These are phyloP conservation scores for Bergia puertoricense DNA, from an alignment of 92 coral and sea anemone genomes.

Conservation along the genomic window DNA sequence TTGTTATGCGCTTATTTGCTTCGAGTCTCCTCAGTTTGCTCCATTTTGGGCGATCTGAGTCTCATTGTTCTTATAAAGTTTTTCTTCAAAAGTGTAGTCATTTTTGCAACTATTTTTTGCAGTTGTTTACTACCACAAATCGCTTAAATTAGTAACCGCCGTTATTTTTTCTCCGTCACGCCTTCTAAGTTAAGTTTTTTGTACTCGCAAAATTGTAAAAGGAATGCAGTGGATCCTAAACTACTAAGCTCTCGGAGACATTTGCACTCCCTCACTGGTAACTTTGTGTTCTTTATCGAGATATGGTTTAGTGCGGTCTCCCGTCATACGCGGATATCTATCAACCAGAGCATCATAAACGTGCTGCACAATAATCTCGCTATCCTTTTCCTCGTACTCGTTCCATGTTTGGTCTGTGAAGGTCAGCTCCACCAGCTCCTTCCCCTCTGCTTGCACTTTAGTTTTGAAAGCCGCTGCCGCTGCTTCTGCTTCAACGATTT, in stretches of 20 bases:
- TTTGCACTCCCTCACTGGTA: conserved; percentile 2
- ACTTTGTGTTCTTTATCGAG: conserved; percentile 30
- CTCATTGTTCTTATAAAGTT: too few species aligned
- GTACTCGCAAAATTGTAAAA: not conserved
- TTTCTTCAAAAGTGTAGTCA: too few species aligned
- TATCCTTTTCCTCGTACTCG: conserved; percentile 67
- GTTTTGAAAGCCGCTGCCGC: conserved; percentile 80
- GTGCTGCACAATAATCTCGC: conserved; percentile 53
- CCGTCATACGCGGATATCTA: conserved; percentile 81
- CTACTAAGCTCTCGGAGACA: conserved; percentile 25
- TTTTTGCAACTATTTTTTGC: too few species aligned
- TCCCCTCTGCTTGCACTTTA: conserved; percentile 74
- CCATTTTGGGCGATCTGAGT: too few species aligned
- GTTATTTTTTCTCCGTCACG: too few species aligned
- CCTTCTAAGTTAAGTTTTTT: too few species aligned
- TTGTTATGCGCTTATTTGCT: too few species aligned
- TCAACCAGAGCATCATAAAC: conserved; percentile 74
- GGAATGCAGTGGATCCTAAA: not conserved
- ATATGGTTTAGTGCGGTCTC: conserved; percentile 80
- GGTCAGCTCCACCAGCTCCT: conserved; percentile 69
- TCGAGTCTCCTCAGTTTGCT: too few species aligned
- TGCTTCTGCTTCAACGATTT: conserved; percentile 72
- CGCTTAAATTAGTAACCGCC: too few species aligned
- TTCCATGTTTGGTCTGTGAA: conserved; percentile 72
- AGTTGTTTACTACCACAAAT: too few species aligned